These are phyloP conservation scores for Drosophila prostipennis DNA, from an alignment of 2,888 invertebrate genomes.

Conservation along the genomic window DNA sequence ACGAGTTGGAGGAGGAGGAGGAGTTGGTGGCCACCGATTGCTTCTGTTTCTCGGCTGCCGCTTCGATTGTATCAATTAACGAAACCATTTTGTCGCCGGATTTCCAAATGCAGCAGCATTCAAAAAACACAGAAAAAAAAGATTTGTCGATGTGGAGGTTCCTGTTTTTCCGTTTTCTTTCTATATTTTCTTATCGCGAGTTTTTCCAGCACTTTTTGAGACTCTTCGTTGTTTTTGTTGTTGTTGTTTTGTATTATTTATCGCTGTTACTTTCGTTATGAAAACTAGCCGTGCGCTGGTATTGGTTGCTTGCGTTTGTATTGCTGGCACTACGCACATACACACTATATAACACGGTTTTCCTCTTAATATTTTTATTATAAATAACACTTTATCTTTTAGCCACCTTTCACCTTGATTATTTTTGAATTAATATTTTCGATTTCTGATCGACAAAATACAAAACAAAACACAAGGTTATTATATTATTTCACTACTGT, in stretches of 20 bases:
- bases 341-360: conserved; percentile 17
- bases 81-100: conserved; percentile 74
- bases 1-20: conserved; percentile 19
- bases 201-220: conserved; percentile 37
- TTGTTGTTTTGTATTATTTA: conserved; percentile 39
- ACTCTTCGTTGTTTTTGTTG: conserved; percentile 43
- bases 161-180: conserved; percentile 24
- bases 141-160: conserved; percentile 47
- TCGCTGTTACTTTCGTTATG: conserved; percentile 30
- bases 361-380: conserved; percentile 40
- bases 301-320: conserved; percentile 15
- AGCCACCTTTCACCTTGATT: conserved; percentile 11
- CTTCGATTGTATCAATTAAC: conserved; percentile 75
- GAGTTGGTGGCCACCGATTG: conserved; percentile 45
- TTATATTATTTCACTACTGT: conserved; percentile 30
- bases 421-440: conserved; percentile 5
- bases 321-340: conserved; percentile 26
- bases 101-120: conserved; percentile 62
- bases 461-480: conserved; percentile 64
- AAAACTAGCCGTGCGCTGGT: conserved; percentile 38
- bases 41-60: conserved; percentile 68
- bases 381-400: conserved; percentile 61
- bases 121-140: conserved; percentile 29
- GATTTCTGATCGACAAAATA: conserved; percentile 41
- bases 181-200: conserved; percentile 38